Conservation (phyloP, 2,888 invertebrate species). For the Drosophila basisetae region DNA sequence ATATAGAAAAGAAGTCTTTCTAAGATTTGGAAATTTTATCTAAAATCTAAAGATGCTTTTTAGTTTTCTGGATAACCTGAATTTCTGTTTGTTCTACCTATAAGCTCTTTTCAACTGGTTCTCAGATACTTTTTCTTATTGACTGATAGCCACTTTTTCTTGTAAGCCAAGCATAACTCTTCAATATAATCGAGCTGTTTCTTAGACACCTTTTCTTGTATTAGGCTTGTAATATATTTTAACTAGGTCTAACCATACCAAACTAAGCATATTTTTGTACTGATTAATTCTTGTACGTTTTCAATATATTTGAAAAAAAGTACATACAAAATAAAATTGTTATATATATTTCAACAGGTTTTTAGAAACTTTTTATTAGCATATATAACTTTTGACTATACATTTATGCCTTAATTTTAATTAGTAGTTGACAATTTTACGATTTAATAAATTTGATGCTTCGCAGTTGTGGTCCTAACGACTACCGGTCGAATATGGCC, state of each 20-base stretch:
- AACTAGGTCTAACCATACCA: too few relatives aligned
- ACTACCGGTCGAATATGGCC: conserved; percentile 35
- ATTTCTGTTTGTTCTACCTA: background rate
- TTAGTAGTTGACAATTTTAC: background rate
- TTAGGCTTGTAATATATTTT: too few relatives aligned
- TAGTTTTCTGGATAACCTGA: background rate
- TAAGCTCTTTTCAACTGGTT: background rate
- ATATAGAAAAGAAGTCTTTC: background rate
- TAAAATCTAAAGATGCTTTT: background rate
- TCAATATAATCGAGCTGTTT: background rate
- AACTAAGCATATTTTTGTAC: background rate
- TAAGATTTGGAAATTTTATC: background rate
- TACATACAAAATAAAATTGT: background rate
- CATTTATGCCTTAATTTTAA: background rate
- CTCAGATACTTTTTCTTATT: background rate
- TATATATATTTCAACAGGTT: background rate
- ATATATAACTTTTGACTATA: background rate
- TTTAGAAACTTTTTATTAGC: background rate
- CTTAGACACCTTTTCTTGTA: background rate
- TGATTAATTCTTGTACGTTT: background rate
- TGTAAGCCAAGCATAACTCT: background rate
- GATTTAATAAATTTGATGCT: conserved; percentile 4
- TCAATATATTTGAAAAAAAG: background rate
- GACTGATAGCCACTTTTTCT: background rate
- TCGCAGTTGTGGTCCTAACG: background rate